phyloP scores from a whole-genome alignment of 2,113 vertebrate species.

The Suncus etruscus region DNA sequence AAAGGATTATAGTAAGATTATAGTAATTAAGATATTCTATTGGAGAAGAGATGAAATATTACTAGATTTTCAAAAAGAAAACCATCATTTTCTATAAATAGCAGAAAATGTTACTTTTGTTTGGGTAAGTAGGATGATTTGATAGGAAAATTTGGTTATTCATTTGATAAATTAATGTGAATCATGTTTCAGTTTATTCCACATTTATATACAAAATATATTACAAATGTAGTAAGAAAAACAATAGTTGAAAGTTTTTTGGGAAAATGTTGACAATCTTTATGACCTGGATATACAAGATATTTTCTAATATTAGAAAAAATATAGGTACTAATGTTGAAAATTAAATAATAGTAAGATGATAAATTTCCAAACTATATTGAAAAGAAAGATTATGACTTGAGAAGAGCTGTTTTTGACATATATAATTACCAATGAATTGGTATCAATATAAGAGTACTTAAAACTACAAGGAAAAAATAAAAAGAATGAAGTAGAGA shows the following conservation, averaged over 20 bases:
- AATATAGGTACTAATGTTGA: no score
- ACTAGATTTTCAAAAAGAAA: neutral
- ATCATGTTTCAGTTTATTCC: neutral
- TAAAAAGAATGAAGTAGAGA: no score
- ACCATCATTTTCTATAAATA: neutral
- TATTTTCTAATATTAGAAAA: neutral
- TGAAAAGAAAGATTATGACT: no score
- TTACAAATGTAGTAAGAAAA: neutral
- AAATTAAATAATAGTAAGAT: no score
- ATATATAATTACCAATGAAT: no score
- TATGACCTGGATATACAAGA: neutral
- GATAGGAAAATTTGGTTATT: neutral
- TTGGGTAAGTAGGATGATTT: neutral
- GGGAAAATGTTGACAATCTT: neutral
- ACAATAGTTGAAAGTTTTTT: neutral
- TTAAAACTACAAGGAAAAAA: no score
- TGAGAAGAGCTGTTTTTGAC: no score
- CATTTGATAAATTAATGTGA: conserved; percentile 3
- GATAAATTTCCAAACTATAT: no score
- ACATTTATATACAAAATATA: neutral
- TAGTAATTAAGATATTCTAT: neutral
- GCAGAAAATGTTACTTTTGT: neutral
- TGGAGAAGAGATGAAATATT: neutral
- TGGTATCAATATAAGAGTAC: no score
- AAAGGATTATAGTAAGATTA: neutral